Evolutionary conservation across 2,113 vertebrate species (phyloP).

Genomic region (Toxotes jaculatrix): DNA sequence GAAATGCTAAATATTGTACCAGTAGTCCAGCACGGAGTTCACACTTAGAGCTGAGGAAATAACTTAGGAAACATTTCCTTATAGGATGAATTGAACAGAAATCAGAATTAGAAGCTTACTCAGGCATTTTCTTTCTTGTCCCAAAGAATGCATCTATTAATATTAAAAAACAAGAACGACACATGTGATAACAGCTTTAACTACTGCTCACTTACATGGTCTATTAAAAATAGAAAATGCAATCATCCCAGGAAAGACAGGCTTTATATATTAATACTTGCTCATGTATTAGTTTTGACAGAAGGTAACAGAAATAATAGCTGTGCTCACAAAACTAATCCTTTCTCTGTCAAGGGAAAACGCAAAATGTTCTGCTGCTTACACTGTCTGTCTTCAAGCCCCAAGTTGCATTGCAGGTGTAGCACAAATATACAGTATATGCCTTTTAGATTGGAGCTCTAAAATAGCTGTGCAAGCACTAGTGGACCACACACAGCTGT

Average conservation of each 20-base stretch:
- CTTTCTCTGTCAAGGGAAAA: slow-evolving; percentile 58
- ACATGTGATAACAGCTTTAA: slow-evolving; percentile 10
- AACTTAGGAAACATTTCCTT: slow-evolving; percentile 12
- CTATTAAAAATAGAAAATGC: slow-evolving; percentile 46
- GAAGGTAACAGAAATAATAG: slow-evolving; percentile 51
- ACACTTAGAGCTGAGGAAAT: slow-evolving; percentile 35
- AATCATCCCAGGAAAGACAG: slow-evolving; percentile 42
- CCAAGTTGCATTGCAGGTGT: slow-evolving; percentile 49
- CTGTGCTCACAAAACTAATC: slow-evolving; percentile 45
- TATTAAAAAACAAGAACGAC: slow-evolving; percentile 4
- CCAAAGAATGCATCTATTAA: slow-evolving; percentile 3
- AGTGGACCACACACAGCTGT: slow-evolving; percentile 73
- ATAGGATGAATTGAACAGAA: slow-evolving; percentile 6
- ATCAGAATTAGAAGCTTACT: neutral
- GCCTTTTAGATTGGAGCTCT: slow-evolving; percentile 54
- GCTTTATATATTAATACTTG: slow-evolving; percentile 32
- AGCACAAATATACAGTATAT: slow-evolving; percentile 46
- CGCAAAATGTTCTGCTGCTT: slow-evolving; percentile 28
- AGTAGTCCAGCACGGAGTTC: slow-evolving; percentile 21
- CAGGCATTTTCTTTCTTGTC: neutral
- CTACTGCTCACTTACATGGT: slow-evolving; percentile 6
- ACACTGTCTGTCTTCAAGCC: slow-evolving; percentile 32
- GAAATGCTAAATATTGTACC: slow-evolving; percentile 49
- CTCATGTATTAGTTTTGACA: slow-evolving; percentile 44
- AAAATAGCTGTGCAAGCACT: slow-evolving; percentile 67